Conservation (phyloP, 2,888 invertebrate genomes). For the Acronicta leporina region DNA sequence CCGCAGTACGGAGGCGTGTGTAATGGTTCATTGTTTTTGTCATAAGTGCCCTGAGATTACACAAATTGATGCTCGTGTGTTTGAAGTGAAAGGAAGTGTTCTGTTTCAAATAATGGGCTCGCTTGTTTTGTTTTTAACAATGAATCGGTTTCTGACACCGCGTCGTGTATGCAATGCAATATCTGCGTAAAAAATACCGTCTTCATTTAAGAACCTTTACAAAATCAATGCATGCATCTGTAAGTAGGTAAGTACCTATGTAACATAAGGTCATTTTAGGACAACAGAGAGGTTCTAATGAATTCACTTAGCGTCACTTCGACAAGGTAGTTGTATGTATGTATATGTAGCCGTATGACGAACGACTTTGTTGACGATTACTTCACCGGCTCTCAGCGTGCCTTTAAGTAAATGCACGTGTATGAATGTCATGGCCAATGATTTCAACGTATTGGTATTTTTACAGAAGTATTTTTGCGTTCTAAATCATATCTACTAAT, state of each 20-base stretch:
- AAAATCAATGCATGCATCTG: too few relatives aligned
- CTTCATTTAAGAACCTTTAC: too few relatives aligned
- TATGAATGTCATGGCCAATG: constrained; percentile 34
- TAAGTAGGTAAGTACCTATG: neutral
- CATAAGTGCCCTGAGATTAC: constrained; percentile 78
- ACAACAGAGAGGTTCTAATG: constrained; percentile 61
- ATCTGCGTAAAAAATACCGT: constrained; percentile 15
- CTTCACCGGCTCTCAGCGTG: constrained; percentile 38
- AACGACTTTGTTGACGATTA: constrained; percentile 51
- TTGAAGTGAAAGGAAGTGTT: constrained; percentile 80
- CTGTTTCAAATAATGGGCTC: constrained; percentile 71
- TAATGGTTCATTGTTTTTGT: constrained; percentile 82
- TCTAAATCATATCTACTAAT: too few relatives aligned
- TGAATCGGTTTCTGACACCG: constrained; percentile 59
- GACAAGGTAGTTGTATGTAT: constrained; percentile 27
- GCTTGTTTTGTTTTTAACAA: constrained; percentile 74
- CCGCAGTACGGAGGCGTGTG: constrained; percentile 62
- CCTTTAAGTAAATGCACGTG: constrained; percentile 25
- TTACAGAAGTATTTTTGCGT: constrained; percentile 16
- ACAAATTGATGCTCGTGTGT: constrained; percentile 77
- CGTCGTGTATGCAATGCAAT: constrained; percentile 13
- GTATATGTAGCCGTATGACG: constrained; percentile 31
- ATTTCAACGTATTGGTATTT: constrained; percentile 30
- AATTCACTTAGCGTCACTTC: constrained; percentile 60
- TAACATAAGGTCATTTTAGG: constrained; percentile 46